Percentiles rank a stretch among this genome's conserved stretches.
phyloP scores from a whole-genome alignment of 2,113 vertebrate genomes.

The Oryzias celebensis region DNA sequence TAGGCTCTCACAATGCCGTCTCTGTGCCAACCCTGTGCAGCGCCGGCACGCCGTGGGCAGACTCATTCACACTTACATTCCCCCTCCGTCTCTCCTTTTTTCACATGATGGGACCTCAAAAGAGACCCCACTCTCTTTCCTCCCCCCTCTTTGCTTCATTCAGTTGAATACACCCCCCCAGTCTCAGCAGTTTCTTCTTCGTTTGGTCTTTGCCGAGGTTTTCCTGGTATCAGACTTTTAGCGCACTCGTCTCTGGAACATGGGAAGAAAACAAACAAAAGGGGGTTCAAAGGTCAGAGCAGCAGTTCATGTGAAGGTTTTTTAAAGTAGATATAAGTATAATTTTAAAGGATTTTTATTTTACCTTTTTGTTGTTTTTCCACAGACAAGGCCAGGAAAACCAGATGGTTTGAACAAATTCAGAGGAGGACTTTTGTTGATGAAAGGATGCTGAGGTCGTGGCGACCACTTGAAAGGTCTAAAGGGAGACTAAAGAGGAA shows the following conservation, averaged over 20 bases:
- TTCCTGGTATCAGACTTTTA: neutral
- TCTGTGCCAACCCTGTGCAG: slow-evolving; percentile 66
- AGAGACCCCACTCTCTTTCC: slow-evolving; percentile 37
- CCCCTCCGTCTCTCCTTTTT: slow-evolving; percentile 55
- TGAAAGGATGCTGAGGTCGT: too few relatives aligned
- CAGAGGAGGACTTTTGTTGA: too few relatives aligned
- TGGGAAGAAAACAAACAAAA: neutral
- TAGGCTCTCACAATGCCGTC: slow-evolving; percentile 68
- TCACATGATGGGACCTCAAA: slow-evolving; percentile 66
- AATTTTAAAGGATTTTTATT: too few relatives aligned
- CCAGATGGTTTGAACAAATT: too few relatives aligned
- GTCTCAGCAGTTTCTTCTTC: slow-evolving; percentile 12
- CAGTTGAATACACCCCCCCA: slow-evolving; percentile 32
- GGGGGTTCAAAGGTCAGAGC: neutral
- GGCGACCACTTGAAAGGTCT: too few relatives aligned
- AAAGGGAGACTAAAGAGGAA: too few relatives aligned
- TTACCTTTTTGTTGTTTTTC: too few relatives aligned
- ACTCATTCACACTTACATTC: slow-evolving; percentile 62
- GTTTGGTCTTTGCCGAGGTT: neutral
- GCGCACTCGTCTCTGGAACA: neutral
- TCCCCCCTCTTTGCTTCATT: slow-evolving; percentile 29
- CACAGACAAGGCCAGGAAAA: too few relatives aligned
- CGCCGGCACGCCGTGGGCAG: slow-evolving; percentile 58
- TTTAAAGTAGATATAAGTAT: too few relatives aligned
- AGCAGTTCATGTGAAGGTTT: too few relatives aligned